Percentiles rank a stretch among this genome's conserved stretches.
Conservation (phyloP, 2,888 invertebrate genomes). For the Capitulum mitella region DNA sequence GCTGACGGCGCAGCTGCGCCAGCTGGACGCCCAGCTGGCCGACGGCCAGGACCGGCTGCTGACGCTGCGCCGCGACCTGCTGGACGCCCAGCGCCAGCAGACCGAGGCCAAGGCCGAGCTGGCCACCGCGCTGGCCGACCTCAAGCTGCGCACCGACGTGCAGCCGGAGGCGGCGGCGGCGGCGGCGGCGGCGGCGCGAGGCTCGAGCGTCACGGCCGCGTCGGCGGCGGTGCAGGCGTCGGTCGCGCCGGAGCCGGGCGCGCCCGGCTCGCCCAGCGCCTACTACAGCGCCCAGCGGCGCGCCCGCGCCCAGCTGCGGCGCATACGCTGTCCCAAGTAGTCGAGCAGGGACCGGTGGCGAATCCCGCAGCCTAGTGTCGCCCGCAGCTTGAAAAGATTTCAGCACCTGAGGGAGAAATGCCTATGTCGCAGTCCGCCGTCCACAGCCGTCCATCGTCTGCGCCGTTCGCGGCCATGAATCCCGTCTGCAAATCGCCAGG, state of each 20-base stretch:
- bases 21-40: not conserved
- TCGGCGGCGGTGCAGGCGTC: not conserved
- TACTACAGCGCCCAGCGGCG: constrained; percentile 8
- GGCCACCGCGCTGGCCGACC: not conserved
- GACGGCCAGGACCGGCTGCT: not conserved
- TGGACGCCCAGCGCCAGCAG: constrained; percentile 12
- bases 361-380: no score
- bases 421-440: no score
- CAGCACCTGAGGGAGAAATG: no score
- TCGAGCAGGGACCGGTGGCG: no score
- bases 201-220: not conserved
- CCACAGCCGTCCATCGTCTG: no score
- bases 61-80: not conserved
- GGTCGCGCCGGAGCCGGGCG: not conserved
- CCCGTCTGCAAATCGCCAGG: no score
- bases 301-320: not conserved
- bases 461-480: no score
- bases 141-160: not conserved
- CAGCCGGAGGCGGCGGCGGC: not conserved
- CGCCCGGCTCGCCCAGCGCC: not conserved
- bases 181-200: not conserved
- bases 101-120: not conserved
- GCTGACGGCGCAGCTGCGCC: not conserved
- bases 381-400: no score
- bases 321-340: not conserved